These are phyloP conservation scores for Trachelus troglodyta DNA, from an alignment of 2,888 invertebrate species.

Conservation along the genomic window DNA sequence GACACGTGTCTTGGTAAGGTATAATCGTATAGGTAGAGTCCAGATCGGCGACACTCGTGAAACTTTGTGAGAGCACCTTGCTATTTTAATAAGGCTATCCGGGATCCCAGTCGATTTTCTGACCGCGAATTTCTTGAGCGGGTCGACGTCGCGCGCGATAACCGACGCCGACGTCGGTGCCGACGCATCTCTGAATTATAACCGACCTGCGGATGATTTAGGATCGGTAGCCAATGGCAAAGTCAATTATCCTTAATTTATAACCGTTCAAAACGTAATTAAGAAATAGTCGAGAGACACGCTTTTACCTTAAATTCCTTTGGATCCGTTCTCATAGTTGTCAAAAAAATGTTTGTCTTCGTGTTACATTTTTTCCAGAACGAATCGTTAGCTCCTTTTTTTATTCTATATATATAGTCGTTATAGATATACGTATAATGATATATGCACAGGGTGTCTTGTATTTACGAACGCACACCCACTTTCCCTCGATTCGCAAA, in stretches of 20 bases:
- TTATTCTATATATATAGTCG: background rate
- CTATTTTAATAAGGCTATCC: slow-evolving; percentile 50
- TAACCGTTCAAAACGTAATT: background rate
- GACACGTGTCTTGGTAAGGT: slow-evolving; percentile 7
- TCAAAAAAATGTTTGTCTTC: background rate
- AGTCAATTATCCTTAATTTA: background rate
- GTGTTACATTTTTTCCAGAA: background rate
- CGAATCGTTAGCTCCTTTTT: no score
- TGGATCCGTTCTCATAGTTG: background rate
- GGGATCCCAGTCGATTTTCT: slow-evolving; percentile 38
- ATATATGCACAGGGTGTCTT: background rate
- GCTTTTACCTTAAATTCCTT: background rate
- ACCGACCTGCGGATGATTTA: background rate
- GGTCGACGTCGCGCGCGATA: slow-evolving; percentile 14
- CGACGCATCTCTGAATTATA: background rate
- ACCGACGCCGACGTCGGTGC: slow-evolving; percentile 20
- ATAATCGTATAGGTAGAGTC: background rate
- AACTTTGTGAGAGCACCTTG: slow-evolving; percentile 14
- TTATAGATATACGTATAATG: background rate
- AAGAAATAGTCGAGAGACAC: background rate
- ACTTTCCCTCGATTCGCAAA: background rate
- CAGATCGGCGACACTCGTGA: background rate
- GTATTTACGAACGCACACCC: background rate
- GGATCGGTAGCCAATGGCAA: background rate
- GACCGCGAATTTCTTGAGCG: background rate